A percentile compares a stretch with the other conserved stretches of the same genome.
Conservation (phyloP, 2,113 vertebrate species). For the Pavo muticus region DNA sequence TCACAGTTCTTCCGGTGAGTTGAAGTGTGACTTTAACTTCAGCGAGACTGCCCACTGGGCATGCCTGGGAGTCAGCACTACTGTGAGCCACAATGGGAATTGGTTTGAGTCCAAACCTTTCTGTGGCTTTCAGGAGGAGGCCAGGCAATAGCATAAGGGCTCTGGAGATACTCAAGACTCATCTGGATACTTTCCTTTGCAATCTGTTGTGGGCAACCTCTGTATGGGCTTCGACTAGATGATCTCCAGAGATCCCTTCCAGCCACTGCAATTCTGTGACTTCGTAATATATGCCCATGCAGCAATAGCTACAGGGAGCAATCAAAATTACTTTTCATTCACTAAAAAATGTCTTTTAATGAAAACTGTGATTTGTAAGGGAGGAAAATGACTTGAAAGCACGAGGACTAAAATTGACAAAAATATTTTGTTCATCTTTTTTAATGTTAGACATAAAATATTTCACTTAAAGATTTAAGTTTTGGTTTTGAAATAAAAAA, state of each 20-base stretch:
- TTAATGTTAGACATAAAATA: neutral
- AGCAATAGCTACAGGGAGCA: neutral
- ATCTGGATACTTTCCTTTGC: too few species aligned
- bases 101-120: neutral
- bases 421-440: neutral
- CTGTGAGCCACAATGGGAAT: neutral
- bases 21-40: neutral
- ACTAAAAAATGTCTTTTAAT: neutral
- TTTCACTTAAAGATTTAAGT: neutral
- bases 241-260: too few species aligned
- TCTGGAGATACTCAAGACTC: too few species aligned
- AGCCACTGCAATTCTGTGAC: too few species aligned
- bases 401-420: neutral
- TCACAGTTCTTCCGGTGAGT: conserved; percentile 44
- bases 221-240: too few species aligned
- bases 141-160: neutral
- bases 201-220: too few species aligned
- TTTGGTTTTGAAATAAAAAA: neutral
- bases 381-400: neutral
- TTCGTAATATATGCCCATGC: neutral
- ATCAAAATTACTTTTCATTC: neutral
- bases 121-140: neutral
- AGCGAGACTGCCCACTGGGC: neutral
- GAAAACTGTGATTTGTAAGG: neutral
- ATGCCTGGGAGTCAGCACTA: neutral